These are phyloP conservation scores for Apodemus sylvaticus DNA, from an alignment of 2,113 vertebrate species.

Conservation along the genomic window DNA sequence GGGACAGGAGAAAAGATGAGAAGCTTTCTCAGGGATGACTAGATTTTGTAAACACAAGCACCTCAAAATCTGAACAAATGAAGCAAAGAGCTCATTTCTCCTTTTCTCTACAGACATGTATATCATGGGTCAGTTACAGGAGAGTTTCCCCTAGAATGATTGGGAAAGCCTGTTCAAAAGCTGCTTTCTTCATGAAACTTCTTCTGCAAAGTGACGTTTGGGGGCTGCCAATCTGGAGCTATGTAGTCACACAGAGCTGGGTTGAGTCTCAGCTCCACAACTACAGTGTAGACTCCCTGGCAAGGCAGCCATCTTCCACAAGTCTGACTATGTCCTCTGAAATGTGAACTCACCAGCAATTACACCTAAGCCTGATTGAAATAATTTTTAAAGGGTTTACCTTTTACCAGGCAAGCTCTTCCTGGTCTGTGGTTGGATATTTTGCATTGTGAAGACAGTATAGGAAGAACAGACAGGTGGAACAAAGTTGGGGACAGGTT, in stretches of 20 bases:
- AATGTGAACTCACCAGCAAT: neutral
- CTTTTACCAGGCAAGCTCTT: neutral
- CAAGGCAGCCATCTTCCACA: neutral
- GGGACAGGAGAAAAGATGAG: neutral
- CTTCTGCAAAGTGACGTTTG: neutral
- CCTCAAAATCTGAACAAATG: neutral
- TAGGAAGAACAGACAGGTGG: neutral
- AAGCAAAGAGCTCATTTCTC: neutral
- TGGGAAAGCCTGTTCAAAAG: neutral
- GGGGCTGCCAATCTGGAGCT: neutral
- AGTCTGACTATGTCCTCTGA: neutral
- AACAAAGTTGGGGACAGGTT: neutral
- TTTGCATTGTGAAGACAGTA: neutral
- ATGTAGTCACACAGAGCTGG: neutral
- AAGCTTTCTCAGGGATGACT: neutral
- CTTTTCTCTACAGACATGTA: accelerated
- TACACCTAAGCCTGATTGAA: neutral
- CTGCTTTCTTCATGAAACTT: neutral
- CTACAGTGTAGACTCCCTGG: neutral
- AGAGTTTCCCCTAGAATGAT: neutral
- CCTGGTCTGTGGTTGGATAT: neutral
- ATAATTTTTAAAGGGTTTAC: neutral
- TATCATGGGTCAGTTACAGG: too few relatives aligned
- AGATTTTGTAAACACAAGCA: neutral
- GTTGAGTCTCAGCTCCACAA: neutral